Conservation (phyloP, 2,888 invertebrate species). For the Dolomedes plantarius region DNA sequence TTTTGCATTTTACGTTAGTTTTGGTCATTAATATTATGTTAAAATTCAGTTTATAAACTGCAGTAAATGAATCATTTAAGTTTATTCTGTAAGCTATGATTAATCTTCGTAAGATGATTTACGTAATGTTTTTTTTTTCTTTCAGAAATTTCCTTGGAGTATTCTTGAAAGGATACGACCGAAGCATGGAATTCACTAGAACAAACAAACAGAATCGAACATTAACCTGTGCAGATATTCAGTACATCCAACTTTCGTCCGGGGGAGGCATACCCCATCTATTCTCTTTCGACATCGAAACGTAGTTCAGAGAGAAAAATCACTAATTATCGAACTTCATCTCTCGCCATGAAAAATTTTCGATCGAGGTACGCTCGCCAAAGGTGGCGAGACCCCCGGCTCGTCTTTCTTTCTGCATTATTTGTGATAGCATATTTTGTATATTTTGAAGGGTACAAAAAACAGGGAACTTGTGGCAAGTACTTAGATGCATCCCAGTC, state of each 20-base stretch:
- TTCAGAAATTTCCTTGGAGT: neutral
- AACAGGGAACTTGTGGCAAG: neutral
- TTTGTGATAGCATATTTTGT: slow-evolving; percentile 52
- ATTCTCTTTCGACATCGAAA: slow-evolving; percentile 49
- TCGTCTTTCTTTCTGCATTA: slow-evolving; percentile 53
- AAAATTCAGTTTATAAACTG: too few relatives aligned
- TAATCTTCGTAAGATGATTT: too few relatives aligned
- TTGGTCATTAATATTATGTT: too few relatives aligned
- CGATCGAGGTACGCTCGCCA: slow-evolving; percentile 20
- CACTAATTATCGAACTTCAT: neutral
- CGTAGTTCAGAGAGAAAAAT: slow-evolving; percentile 4
- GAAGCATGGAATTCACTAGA: neutral
- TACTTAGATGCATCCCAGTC: neutral
- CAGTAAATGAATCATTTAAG: too few relatives aligned
- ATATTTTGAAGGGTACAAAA: slow-evolving; percentile 17
- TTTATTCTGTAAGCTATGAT: too few relatives aligned
- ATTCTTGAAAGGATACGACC: neutral
- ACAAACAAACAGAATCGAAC: neutral
- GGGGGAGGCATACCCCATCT: slow-evolving; percentile 32
- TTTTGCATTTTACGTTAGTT: too few relatives aligned
- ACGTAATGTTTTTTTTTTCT: neutral
- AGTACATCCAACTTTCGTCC: neutral
- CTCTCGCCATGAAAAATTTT: neutral
- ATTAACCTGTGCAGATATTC: neutral
- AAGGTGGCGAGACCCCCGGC: slow-evolving; percentile 58